A percentile compares a stretch with the other conserved stretches of the same genome.
Evolutionary conservation across 2,888 invertebrate species (phyloP).

Genomic region (Cataglyphis altisquamis): DNA sequence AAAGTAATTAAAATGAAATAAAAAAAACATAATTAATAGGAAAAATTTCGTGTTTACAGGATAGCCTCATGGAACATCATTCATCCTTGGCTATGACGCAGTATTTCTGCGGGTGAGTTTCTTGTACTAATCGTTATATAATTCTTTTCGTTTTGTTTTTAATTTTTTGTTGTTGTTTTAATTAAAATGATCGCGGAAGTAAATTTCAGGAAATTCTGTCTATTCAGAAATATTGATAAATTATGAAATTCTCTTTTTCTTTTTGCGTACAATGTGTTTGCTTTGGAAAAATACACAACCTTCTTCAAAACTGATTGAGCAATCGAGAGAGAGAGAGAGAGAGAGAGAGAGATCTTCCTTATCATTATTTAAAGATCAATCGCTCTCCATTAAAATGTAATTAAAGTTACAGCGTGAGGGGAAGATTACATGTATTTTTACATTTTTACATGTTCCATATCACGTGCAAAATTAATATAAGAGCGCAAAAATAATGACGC

Average conservation of each 20-base stretch:
- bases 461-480: too few relatives aligned
- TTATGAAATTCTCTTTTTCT: neutral
- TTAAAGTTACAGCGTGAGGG: neutral
- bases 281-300: neutral
- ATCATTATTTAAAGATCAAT: neutral
- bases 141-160: neutral
- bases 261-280: neutral
- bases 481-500: neutral
- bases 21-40: too few relatives aligned
- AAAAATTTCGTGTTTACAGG: conserved; percentile 20
- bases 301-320: neutral
- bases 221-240: conserved; percentile 1
- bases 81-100: neutral
- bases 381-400: conserved; percentile 10
- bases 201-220: conserved; percentile 2
- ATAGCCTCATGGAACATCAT: neutral
- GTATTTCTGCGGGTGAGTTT: conserved; percentile 2
- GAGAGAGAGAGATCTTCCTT: too few relatives aligned
- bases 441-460: neutral
- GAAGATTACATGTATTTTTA: neutral
- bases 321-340: neutral
- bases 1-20: too few relatives aligned
- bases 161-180: neutral
- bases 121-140: neutral
- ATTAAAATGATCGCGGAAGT: neutral